Conservation (phyloP, 2,797 vertebrate species). For the Pangasius mekongensis region DNA sequence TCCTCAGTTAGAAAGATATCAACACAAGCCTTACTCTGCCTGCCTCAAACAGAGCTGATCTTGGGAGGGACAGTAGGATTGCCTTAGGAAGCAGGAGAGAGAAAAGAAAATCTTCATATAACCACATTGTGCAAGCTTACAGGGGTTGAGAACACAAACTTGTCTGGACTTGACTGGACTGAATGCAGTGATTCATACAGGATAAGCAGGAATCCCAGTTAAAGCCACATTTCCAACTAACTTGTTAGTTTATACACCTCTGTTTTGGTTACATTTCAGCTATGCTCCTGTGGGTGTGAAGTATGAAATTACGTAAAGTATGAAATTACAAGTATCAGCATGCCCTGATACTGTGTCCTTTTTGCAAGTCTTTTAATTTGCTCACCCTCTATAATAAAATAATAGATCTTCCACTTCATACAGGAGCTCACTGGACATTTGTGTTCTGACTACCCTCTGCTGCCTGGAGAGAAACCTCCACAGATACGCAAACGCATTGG, state of each 20-base stretch:
- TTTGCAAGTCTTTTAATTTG: background rate
- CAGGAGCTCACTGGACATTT: slow-evolving; percentile 89
- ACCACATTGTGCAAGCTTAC: slow-evolving; percentile 69
- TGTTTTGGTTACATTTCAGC: slow-evolving; percentile 19
- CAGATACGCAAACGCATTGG: slow-evolving; percentile 86
- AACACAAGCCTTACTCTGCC: background rate
- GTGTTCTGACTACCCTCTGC: slow-evolving; percentile 84
- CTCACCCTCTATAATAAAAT: background rate
- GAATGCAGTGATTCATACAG: slow-evolving; percentile 38
- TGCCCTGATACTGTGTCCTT: background rate
- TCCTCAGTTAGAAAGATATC: background rate
- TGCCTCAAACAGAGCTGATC: slow-evolving; percentile 31
- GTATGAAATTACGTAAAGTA: background rate
- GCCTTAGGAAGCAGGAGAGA: slow-evolving; percentile 65
- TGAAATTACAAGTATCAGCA: background rate
- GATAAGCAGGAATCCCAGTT: slow-evolving; percentile 39
- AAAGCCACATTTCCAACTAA: slow-evolving; percentile 33
- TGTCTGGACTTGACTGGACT: slow-evolving; percentile 69
- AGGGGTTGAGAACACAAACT: slow-evolving; percentile 53
- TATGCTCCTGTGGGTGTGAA: background rate
- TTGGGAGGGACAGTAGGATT: slow-evolving; percentile 39
- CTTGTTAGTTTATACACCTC: slow-evolving; percentile 12
- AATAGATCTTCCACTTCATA: slow-evolving; percentile 33
- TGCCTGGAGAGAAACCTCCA: slow-evolving; percentile 84
- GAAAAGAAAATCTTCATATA: slow-evolving; percentile 48